Base-by-base conservation (phyloP, 2,888 invertebrate species). In the Leptinotarsa juncta region DNA sequence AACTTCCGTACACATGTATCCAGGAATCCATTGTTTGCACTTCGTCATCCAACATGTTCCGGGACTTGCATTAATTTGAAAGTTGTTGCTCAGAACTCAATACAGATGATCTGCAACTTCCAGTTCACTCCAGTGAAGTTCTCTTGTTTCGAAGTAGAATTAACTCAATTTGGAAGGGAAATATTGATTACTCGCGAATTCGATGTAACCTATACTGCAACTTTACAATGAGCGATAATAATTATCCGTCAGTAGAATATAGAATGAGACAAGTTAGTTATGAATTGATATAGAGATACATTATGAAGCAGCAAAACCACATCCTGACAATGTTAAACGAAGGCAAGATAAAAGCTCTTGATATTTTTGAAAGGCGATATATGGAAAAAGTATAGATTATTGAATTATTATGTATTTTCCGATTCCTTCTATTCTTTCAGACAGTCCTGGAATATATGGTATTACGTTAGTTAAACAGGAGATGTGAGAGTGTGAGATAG, bases 1-100 rank as follows among this genome's bases (percentile, higher is more conserved):
- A 16, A 15, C 51, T 16, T 51, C 4, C 4, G n/a, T 15, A 51
- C 15, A n/a, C n/a, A 51, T 51, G 12, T 57, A 57, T 57, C 5
- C 10, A n/a, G 57, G n/a, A 57, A 18, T 57, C 18, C 12, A 42
- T 62, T 62, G 42, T 42, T 42, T 26, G 16, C n/a, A n/a, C 62
- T 62, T 62, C 62, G 62, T 62, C 62, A 42, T 32, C 32, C 60
- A 60, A 60, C 62, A 62, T 62, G 42, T 26, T 42, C 12, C 32
- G n/a, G n/a, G 16, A 42, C 62, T 62, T 42, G 62, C 62, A n/a
- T 57, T 26, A 57, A 57, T 57, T 57, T 23, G 57, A 23, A 57
- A 62, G 62, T 62, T 62, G 62, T 62, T 62, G n/a, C 62, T 62
- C 62, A 26, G 42, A 62, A 62, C 62, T 62, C 62, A 62, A 62